Percentiles rank a stretch among this genome's conserved stretches.
phyloP scores from a whole-genome alignment of 2,113 vertebrate species.

The Hemichromis elongatus region DNA sequence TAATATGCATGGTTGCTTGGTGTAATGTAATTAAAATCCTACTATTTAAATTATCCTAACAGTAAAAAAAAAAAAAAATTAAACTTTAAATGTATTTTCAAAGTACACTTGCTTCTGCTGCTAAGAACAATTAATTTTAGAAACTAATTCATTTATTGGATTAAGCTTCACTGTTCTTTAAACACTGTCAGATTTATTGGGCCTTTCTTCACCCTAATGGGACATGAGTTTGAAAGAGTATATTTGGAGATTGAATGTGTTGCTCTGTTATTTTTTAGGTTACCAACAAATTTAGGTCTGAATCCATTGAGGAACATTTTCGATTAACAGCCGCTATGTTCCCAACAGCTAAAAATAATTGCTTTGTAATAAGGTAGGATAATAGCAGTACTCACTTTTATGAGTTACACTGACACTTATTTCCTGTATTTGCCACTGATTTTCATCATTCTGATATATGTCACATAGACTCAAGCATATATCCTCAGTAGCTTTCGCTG shows the following conservation, averaged over 20 bases:
- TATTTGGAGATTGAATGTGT: conserved; percentile 47
- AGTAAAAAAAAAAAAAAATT: conserved; percentile 69
- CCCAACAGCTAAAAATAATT: conserved; percentile 15
- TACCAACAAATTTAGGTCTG: conserved; percentile 42
- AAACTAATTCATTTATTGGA: conserved; percentile 75
- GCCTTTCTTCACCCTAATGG: conserved; percentile 67
- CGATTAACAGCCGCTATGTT: conserved; percentile 32
- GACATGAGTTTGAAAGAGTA: conserved; percentile 61
- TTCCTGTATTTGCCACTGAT: background rate
- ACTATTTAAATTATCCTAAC: conserved; percentile 74
- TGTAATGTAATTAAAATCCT: conserved; percentile 77
- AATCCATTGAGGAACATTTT: conserved; percentile 40
- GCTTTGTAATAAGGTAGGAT: conserved; percentile 22
- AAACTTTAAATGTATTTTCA: conserved; percentile 76
- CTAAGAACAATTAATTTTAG: conserved; percentile 73
- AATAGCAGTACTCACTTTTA: background rate
- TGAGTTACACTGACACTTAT: background rate
- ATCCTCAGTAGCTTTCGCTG: background rate
- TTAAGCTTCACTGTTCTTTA: conserved; percentile 70
- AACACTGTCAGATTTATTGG: conserved; percentile 64
- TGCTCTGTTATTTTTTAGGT: conserved; percentile 53
- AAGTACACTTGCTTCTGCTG: conserved; percentile 72
- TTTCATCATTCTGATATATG: background rate
- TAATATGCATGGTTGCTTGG: conserved; percentile 76
- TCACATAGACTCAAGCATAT: background rate